Base-by-base conservation (phyloP, 2,888 invertebrate species). In the Philereme transversata region DNA sequence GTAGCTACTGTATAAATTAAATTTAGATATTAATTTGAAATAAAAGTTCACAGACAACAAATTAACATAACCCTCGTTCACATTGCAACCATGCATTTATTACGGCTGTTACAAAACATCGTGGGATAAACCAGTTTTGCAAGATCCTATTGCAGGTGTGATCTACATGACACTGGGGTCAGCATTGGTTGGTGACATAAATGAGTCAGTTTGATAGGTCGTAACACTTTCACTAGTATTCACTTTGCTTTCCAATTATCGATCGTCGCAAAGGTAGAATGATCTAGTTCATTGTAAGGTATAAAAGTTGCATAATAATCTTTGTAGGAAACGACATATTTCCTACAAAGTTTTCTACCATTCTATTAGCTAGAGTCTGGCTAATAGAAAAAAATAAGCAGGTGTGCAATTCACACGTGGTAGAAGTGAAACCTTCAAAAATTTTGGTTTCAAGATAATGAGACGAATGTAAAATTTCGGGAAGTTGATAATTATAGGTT, bases 161-260 rank as follows among this genome's bases (percentile, higher is more conserved):
- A 59, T 53, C 50, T 51, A 34, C 35, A 53, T 36, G 44, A 22
- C 44, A 59, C 45, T 56, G 64, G 62, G 69, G 66, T 68, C 65
- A 67, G 50, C 47, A 48, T 64, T 51, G 62, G 52, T 63, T 66
- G 69, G 67, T 11, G 43, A 51, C 48, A 45, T 54, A 45, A 67
- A 67, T 70, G 73, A 74, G 67, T 73, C 74, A 74, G 62, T 73
- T 66, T 55, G 66, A 69, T 76, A 73, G 70, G 75, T 71, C 68
- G 68, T 65, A 69, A 70, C 74, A 72, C 79, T 80, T 80, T 80
- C 79, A 74, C 79, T 77, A 63, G 61, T 69, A 75, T 75, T 72
- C 72, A 77, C 72, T 75, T 76, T 68, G 73, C 77, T 78, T 76
- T 77, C 74, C 68, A 73, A 50, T 51, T 38, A 22, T 22, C 22